Evolutionary conservation across 2,113 vertebrate genomes (phyloP).

Genomic region (Epinephelus moara): DNA sequence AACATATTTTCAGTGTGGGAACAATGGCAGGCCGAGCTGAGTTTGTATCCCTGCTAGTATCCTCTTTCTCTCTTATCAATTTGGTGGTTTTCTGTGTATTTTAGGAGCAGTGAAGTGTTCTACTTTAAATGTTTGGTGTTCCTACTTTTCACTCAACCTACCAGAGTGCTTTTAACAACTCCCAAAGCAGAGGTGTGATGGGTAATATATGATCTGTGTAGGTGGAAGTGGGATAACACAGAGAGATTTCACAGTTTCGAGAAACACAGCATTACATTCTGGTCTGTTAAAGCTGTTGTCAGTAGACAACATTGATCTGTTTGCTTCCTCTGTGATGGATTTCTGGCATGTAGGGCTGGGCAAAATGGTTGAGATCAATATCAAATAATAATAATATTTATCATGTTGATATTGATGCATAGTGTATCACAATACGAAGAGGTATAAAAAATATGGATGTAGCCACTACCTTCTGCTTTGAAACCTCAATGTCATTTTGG

Average conservation of each 20-base stretch:
- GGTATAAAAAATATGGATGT: too few relatives aligned
- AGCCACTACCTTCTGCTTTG: too few relatives aligned
- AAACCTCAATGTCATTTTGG: too few relatives aligned
- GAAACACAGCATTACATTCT: constrained; percentile 13
- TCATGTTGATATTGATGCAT: background rate
- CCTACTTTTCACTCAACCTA: background rate
- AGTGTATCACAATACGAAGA: background rate
- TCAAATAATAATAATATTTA: background rate
- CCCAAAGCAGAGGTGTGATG: constrained; percentile 25
- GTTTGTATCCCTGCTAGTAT: background rate
- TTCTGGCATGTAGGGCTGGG: background rate
- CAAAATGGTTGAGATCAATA: background rate
- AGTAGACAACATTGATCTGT: background rate
- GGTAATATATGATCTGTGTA: constrained; percentile 14
- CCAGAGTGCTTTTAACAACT: background rate
- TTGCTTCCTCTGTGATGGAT: background rate
- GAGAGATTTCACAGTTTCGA: background rate
- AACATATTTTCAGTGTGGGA: constrained; percentile 8
- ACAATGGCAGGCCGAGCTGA: constrained; percentile 1
- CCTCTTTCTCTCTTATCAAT: background rate
- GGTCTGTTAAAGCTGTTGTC: background rate
- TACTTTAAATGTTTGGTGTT: background rate
- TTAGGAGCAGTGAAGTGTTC: background rate
- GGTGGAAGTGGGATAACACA: constrained; percentile 6
- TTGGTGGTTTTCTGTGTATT: background rate